A percentile compares a stretch with the other conserved stretches of the same genome.
phyloP scores from a whole-genome alignment of 2,113 vertebrate genomes.

The Brachyhypopomus occidentalis region DNA sequence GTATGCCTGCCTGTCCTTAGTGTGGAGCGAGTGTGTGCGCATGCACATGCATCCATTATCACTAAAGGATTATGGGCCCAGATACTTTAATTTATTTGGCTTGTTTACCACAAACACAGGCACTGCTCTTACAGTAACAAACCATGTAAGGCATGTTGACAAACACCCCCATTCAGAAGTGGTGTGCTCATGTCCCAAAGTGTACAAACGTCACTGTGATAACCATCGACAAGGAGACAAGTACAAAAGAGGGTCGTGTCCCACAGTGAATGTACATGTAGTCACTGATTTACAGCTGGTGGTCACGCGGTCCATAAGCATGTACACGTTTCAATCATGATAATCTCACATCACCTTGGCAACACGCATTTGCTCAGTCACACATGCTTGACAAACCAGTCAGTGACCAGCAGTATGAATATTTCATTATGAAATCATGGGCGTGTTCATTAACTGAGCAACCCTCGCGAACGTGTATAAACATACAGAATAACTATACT shows the following conservation, averaged over 20 bases:
- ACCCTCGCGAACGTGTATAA: too few relatives aligned
- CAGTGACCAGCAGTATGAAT: too few relatives aligned
- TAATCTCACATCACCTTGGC: too few relatives aligned
- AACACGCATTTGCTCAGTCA: neutral
- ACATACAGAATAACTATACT: too few relatives aligned
- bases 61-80: too few relatives aligned
- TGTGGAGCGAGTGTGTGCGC: too few relatives aligned
- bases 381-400: too few relatives aligned
- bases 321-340: neutral
- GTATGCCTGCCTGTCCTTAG: too few relatives aligned
- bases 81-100: conserved; percentile 37
- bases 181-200: neutral
- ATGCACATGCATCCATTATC: too few relatives aligned
- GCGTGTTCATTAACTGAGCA: too few relatives aligned
- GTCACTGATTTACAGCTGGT: neutral
- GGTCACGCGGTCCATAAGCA: neutral
- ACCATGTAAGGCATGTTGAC: conserved; percentile 12
- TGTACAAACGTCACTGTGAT: neutral
- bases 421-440: too few relatives aligned
- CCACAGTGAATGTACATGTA: neutral
- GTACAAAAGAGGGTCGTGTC: neutral
- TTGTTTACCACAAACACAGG: conserved; percentile 4
- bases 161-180: neutral
- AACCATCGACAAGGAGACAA: neutral
- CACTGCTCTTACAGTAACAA: neutral